Evolutionary conservation across 2,113 vertebrate genomes (phyloP).

Genomic region (Pachycephala philippinensis): DNA sequence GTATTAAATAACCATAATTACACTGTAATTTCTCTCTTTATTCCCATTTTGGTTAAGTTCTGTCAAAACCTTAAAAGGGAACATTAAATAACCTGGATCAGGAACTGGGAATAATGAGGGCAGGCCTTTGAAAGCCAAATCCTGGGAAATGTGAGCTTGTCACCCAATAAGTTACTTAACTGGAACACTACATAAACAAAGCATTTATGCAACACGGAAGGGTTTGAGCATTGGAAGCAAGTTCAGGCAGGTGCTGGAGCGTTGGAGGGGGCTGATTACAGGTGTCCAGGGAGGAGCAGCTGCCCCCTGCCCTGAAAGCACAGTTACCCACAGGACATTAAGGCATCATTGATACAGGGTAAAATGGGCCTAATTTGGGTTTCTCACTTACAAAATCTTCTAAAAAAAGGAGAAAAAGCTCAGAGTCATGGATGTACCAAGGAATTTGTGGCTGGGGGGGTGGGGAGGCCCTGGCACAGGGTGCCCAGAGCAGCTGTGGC

Average conservation of each 20-base stretch:
- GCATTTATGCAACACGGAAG: not conserved
- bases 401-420: not conserved
- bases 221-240: not conserved
- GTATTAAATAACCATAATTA: not conserved
- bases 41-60: not conserved
- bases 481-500: not conserved
- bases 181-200: not conserved
- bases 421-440: accelerated
- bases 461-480: accelerated
- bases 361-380: not conserved
- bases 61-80: not conserved
- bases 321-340: accelerated
- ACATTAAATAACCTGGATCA: slow-evolving; percentile 35
- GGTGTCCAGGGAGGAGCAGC: not conserved
- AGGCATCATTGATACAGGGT: too few species aligned
- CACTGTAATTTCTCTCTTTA: not conserved
- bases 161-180: not conserved
- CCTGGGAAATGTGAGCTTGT: slow-evolving; percentile 26
- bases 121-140: slow-evolving; percentile 32
- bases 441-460: not conserved
- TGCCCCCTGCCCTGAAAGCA: accelerated
- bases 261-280: accelerated
- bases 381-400: not conserved
- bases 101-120: not conserved
- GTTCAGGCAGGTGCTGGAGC: not conserved